These are phyloP conservation scores for Onychomys arenicola DNA, from an alignment of 2,797 vertebrate species.

Conservation along the genomic window DNA sequence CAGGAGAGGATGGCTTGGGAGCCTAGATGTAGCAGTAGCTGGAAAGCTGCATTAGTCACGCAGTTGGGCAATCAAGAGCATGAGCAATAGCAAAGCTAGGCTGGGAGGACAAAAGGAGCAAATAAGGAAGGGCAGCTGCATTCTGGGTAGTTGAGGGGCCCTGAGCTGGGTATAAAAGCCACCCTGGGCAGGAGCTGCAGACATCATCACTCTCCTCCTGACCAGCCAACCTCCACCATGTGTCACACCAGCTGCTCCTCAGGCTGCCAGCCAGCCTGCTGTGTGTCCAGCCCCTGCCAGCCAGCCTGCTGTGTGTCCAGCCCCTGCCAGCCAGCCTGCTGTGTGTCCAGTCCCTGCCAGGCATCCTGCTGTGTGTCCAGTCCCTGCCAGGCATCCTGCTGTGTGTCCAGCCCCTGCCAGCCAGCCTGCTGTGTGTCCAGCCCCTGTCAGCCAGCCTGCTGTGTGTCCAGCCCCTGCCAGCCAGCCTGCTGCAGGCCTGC, in stretches of 20 bases:
- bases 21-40: no score
- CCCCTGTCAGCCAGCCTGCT: neutral
- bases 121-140: neutral
- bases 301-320: neutral
- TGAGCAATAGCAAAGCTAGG: neutral
- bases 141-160: neutral
- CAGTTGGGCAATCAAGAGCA: neutral
- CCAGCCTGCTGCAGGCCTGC: neutral
- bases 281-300: neutral
- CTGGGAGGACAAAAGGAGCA: neutral
- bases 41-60: neutral
- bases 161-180: constrained; percentile 37
- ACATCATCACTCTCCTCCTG: neutral
- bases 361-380: neutral
- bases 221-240: constrained; percentile 1
- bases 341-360: constrained; percentile 3
- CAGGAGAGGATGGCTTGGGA: neutral
- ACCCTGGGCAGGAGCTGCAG: neutral
- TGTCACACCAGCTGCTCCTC: constrained; percentile 41
- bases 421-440: neutral
- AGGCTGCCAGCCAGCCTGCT: neutral
- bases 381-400: neutral
- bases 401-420: neutral
- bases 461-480: neutral
- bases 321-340: neutral